These are phyloP conservation scores for Heterohyrax brucei DNA, from an alignment of 2,797 vertebrate species.

Conservation along the genomic window DNA sequence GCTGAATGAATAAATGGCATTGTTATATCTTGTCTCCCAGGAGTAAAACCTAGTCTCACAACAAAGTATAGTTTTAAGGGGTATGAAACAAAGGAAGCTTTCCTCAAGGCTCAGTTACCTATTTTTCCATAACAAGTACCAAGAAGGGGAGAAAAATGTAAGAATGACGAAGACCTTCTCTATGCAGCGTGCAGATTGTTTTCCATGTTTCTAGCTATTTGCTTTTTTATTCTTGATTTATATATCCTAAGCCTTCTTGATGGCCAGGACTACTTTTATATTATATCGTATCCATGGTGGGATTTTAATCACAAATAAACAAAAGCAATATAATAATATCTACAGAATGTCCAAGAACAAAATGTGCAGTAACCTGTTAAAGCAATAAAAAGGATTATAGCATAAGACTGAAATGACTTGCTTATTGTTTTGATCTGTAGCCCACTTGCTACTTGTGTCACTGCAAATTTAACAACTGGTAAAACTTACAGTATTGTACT, in stretches of 20 bases:
- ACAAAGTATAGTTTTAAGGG: neutral
- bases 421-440: neutral
- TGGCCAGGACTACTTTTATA: neutral
- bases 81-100: neutral
- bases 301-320: neutral
- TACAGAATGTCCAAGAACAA: neutral
- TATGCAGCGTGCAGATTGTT: neutral
- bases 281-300: neutral
- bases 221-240: conserved; percentile 12
- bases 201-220: neutral
- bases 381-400: neutral
- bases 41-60: neutral
- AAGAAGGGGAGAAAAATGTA: neutral
- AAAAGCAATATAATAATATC: neutral
- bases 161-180: neutral
- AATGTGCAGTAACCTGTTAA: neutral
- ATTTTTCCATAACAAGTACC: neutral
- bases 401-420: neutral
- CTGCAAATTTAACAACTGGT: neutral
- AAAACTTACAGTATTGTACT: neutral
- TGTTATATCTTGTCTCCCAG: neutral
- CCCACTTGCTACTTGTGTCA: neutral
- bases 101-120: neutral
- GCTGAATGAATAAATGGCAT: neutral
- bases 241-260: neutral